Evolutionary conservation across 2,888 invertebrate species (phyloP), one percentile per base, ranked within the genome.

Genomic region (Idaea dimidiata): DNA sequence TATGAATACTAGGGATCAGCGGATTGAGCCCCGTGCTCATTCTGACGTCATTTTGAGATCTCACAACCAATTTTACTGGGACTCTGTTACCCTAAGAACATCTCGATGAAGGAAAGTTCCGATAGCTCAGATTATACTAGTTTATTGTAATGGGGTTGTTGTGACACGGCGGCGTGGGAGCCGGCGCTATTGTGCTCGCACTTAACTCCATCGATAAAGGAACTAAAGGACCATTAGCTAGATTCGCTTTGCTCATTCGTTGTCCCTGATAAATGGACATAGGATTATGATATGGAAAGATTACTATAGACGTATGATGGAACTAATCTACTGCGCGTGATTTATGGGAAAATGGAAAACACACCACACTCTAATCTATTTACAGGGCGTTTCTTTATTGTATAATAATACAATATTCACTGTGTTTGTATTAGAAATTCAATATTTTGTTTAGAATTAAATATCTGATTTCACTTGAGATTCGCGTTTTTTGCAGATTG

Each of bases 141-240:
- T 69, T 66, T 65, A 56, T 64, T 56, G 70, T 76, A 77, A 83
- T 84, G 83, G 78, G 91, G 89, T 89, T 91, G 89, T 91, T 89
- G 84, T 91, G 91, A 91, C 91, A 88, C 77, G 84, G 89, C 90
- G 92, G 89, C 90, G 92, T 91, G 92, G 92, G 91, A 91, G 90
- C 87, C 72, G 84, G 80, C 77, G 84, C 84, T 80, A 90, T 91
- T 91, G 90, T 91, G 78, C 68, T 78, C 83, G 86, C 89, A 90
- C 91, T 91, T 91, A 90, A 91, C 90, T 91, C 83, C 18, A 72
- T 75, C 84, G 88, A 91, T 91, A 91, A 89, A 88, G 85, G 90
- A 88, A 88, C 88, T 87, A 86, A 86, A 84, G 86, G 81, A 81
- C 88, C 87, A 91, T 92, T 92, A 91, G 86, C 80, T 67, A 84